Conservation (phyloP, 1,140 invertebrate species). For the Temnothorax curvispinosus region DNA sequence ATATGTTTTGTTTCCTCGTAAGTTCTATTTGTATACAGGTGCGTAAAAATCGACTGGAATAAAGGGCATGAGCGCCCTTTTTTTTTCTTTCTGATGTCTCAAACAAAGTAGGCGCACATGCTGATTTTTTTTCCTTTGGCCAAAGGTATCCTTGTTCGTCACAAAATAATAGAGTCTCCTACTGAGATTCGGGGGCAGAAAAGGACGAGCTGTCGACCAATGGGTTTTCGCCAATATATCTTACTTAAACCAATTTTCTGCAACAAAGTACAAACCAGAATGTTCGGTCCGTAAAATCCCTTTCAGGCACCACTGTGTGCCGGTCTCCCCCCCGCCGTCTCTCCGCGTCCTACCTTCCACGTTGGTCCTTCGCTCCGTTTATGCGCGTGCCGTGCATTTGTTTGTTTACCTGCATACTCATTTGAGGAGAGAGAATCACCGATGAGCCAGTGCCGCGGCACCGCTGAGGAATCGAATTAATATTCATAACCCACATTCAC, state of each 20-base stretch:
- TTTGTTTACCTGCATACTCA: slow-evolving; percentile 39
- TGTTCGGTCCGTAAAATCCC: slow-evolving; percentile 6
- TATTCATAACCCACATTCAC: slow-evolving; percentile 17
- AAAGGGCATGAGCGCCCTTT: not conserved
- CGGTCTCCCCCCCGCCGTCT: not conserved
- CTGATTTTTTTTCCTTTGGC: not conserved
- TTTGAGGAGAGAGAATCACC: slow-evolving; percentile 10
- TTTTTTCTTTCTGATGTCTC: not conserved
- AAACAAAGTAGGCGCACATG: not conserved
- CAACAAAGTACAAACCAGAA: not conserved
- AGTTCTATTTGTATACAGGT: not conserved
- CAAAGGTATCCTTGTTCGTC: not conserved
- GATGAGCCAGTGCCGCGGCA: not conserved
- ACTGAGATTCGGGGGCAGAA: not conserved
- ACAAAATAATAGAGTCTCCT: not conserved
- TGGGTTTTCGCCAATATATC: not conserved
- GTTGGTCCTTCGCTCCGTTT: slow-evolving; percentile 63
- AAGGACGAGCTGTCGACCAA: not conserved
- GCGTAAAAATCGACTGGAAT: not conserved
- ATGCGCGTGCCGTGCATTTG: slow-evolving; percentile 49
- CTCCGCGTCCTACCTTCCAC: slow-evolving; percentile 47
- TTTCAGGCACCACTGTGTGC: not conserved
- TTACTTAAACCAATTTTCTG: not conserved
- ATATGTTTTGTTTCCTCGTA: not conserved
- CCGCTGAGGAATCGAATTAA: not conserved